Evolutionary conservation across 2,113 vertebrate species (phyloP), one percentile per base, ranked within the genome.

Genomic region (Damaliscus lunatus): DNA sequence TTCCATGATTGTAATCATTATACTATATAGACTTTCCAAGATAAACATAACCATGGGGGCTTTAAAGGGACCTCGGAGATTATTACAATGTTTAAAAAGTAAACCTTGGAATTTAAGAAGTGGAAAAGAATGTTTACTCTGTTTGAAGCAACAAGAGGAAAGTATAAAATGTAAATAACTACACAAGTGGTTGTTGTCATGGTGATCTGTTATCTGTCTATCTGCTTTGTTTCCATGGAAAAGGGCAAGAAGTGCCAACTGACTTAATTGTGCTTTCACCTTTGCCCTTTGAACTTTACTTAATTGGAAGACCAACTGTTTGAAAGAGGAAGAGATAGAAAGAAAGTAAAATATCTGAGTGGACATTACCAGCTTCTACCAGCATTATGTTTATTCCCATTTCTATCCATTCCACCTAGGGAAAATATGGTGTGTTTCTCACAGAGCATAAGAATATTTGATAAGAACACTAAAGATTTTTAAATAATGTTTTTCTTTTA

Each of bases 101-200:
- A 88, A 95, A 88, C 36, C 5, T 94, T 62, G 33, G 29, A 91
- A 83, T 96, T 67, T 90, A 77, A 86, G 57, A 92, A 90, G 23
- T 92, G 19, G n/a, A 86, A 89, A 97, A 89, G 53, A 94, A 92
- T 80, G 29, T 90, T 94, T 62, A 78, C 50, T 48, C 23, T 87
- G 86, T 90, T 90, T 36, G 71, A 94, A 94, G 48, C 50, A 92
- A 71, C 8, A 93, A 88, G 33, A 94, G 12, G 59, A 84, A 84
- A 83, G 36, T 96, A 60, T 96, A 85, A 96, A 91, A 96, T 80
- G 43, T 96, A 96, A 98, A 92, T 95, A 94, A 57, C 19, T 91
- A 33, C 64, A 71, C 43, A 74, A 48, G 36, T 82, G 74, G 11
- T 92, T 62, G 52, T 96, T 95, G 43, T 89, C 80, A 85, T 94